These are phyloP conservation scores for Ciconia boyciana DNA, from an alignment of 2,113 vertebrate species.

Conservation along the genomic window DNA sequence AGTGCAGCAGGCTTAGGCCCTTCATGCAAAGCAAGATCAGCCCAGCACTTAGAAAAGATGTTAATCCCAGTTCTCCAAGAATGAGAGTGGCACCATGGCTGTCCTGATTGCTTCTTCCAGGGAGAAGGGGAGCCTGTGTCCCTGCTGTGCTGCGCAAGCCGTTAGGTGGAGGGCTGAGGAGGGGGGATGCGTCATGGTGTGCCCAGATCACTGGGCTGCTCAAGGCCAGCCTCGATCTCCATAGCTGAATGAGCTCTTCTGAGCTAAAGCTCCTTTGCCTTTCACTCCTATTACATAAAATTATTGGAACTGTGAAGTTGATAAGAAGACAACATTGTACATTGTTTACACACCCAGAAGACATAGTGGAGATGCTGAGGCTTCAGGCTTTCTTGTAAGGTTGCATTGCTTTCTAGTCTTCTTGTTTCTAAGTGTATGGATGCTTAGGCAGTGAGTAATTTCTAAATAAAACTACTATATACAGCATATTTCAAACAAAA, in stretches of 20 bases:
- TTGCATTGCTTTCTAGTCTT: not conserved
- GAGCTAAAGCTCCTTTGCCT: not conserved
- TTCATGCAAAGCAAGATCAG: not conserved
- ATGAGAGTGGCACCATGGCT: not conserved
- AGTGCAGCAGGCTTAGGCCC: not conserved
- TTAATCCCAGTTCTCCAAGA: not conserved
- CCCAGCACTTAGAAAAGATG: not conserved
- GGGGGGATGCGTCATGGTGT: fast-evolving
- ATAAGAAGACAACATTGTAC: not conserved
- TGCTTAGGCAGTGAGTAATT: not conserved
- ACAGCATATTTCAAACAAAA: not conserved
- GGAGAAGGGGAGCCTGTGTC: not conserved
- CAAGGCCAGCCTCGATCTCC: not conserved
- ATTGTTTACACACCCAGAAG: not conserved
- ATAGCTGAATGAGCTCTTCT: not conserved
- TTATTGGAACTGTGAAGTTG: not conserved
- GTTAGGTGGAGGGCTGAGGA: not conserved
- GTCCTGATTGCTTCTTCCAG: not conserved
- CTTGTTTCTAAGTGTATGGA: not conserved
- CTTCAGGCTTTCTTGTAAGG: not conserved
- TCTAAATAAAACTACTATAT: not conserved
- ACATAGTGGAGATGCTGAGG: not conserved
- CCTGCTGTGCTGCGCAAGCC: fast-evolving
- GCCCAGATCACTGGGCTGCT: not conserved
- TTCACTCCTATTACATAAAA: not conserved